phyloP scores from a whole-genome alignment of 1,140 invertebrate species.

The Drosophila subobscura region DNA sequence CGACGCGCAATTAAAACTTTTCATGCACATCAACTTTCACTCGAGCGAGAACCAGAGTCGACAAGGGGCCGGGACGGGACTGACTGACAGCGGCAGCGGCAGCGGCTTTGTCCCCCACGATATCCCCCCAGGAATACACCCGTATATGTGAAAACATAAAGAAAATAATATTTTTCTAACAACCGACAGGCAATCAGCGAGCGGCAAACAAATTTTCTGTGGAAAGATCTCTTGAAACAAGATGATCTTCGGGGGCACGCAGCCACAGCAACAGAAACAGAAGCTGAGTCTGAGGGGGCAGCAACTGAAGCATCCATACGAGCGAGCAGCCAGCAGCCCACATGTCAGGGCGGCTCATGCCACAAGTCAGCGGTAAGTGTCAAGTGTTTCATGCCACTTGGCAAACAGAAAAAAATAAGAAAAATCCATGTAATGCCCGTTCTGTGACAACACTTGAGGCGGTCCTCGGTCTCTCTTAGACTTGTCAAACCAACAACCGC shows the following conservation, averaged over 20 bases:
- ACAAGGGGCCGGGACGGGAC: constrained; percentile 13
- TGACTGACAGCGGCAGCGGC: constrained; percentile 72
- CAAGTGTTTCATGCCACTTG: constrained; percentile 75
- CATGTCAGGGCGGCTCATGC: constrained; percentile 65
- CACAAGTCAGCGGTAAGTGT: constrained; percentile 77
- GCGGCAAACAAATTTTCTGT: constrained; percentile 58
- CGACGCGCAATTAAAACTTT: constrained; percentile 80
- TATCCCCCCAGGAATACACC: constrained; percentile 21
- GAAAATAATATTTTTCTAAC: constrained; percentile 81
- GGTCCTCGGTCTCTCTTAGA: constrained; percentile 48
- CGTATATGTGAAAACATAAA: constrained; percentile 53
- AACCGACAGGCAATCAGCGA: constrained; percentile 75
- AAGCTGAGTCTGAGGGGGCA: constrained; percentile 1
- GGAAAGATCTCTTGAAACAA: constrained; percentile 72
- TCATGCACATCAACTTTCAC: constrained; percentile 81
- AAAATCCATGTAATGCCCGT: constrained; percentile 70
- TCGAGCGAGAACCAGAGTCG: constrained; percentile 53
- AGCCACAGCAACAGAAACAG: constrained; percentile 36
- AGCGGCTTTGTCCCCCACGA: constrained; percentile 51
- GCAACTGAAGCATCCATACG: constrained; percentile 21
- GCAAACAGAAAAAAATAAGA: constrained; percentile 33
- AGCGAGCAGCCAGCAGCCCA: constrained; percentile 51
- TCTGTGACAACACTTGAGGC: constrained; percentile 75
- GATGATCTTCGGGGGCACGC: constrained; percentile 65
- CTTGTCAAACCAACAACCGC: constrained; percentile 46